Evolutionary conservation across 2,797 vertebrate species (phyloP).

Genomic region (Diglossa cyanea): DNA sequence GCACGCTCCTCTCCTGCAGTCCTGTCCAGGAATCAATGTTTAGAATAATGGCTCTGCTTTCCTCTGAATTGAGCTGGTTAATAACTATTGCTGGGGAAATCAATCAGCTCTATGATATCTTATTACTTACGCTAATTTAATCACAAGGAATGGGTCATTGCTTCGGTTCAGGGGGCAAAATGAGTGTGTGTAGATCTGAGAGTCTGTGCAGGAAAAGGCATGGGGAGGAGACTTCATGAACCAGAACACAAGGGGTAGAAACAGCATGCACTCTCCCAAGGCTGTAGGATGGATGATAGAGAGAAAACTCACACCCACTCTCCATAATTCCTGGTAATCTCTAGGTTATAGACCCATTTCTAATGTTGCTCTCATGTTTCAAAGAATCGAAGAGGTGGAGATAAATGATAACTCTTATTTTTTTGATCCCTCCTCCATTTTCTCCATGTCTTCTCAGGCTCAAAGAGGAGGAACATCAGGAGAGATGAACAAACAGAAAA

Average conservation of each 20-base stretch:
- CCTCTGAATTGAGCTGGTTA: constrained; percentile 89
- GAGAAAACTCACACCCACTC: neutral
- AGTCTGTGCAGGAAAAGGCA: neutral
- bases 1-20: constrained; percentile 53
- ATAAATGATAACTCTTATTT: neutral
- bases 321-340: neutral
- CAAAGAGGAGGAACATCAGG: neutral
- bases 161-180: constrained; percentile 82
- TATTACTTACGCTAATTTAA: constrained; percentile 99
- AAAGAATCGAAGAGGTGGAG: neutral
- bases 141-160: constrained; percentile 91
- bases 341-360: neutral
- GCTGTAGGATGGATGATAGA: neutral
- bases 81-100: constrained; percentile 90
- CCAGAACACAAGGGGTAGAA: neutral
- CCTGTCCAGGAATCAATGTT: constrained; percentile 86
- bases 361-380: neutral
- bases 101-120: constrained; percentile 97
- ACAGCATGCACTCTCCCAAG: neutral
- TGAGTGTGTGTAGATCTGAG: constrained; percentile 49
- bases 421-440: neutral
- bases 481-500: neutral
- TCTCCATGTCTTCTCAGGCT: neutral
- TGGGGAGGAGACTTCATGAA: neutral
- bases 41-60: constrained; percentile 90